A percentile compares a stretch with the other conserved stretches of the same genome.
These are phyloP conservation scores for Metaphire vulgaris DNA, from an alignment of 1,140 invertebrate species.

Conservation along the genomic window DNA sequence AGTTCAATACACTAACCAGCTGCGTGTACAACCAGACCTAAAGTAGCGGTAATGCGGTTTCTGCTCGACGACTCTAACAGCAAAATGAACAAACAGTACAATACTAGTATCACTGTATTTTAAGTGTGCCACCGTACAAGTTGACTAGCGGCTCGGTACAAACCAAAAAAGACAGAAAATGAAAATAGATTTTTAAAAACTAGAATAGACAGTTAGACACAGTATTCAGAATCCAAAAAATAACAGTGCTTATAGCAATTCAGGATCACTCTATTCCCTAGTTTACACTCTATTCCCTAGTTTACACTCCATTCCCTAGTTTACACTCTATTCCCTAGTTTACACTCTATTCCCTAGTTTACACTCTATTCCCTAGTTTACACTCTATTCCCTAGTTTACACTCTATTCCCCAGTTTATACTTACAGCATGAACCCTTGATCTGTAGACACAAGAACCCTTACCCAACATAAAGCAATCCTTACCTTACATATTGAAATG, in stretches of 20 bases:
- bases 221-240: not conserved
- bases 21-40: conserved; percentile 94
- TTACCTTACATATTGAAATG: too few species aligned
- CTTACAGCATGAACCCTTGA: too few species aligned
- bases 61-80: conserved; percentile 57
- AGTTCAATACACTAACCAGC: conserved; percentile 68
- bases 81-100: conserved; percentile 47
- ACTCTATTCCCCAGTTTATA: too few species aligned
- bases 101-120: not conserved
- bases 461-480: too few species aligned
- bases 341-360: too few species aligned
- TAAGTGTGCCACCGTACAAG: conserved; percentile 18
- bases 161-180: not conserved
- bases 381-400: too few species aligned
- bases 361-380: too few species aligned
- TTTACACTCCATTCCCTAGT: too few species aligned
- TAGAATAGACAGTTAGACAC: not conserved
- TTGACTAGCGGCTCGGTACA: conserved; percentile 12
- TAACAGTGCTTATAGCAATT: not conserved
- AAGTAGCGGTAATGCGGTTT: conserved; percentile 79
- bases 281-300: too few species aligned
- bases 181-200: conserved; percentile 3
- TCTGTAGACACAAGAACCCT: too few species aligned
- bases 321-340: too few species aligned
- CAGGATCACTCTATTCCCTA: not conserved